Base-by-base conservation (phyloP, 2,113 vertebrate genomes). In the Axis porcinus region DNA sequence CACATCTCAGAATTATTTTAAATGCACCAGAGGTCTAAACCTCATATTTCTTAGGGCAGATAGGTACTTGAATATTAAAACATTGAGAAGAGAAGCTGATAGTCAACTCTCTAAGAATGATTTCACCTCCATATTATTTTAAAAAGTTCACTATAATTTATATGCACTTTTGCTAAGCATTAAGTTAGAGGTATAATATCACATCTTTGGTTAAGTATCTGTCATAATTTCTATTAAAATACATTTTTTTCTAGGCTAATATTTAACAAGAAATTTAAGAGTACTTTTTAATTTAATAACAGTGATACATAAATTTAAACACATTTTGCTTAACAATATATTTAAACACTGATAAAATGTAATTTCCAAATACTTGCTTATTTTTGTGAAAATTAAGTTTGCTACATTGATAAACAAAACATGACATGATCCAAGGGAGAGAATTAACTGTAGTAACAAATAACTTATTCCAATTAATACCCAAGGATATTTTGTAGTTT, bases 101-200 rank as follows among this genome's bases (percentile, higher is more conserved):
- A 78, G 17, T 85, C 74, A 96, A 54, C 43, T 98, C 89, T 82
- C 36, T 91, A 55, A 30, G 12, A 96, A 89, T 86, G 33, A 96
- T 30, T 86, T 94, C 91, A 98, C 92, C 54, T 93, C 82, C 40
- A 85, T 11, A 89, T 97, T 97, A 55, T 97, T 97, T 96, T 97
- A 23, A 21, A 40, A 70, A 70, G 86, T 47, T 76, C 45, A 92
- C n/a, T 91, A 5, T 90, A 97, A 96, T 64, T 90, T 97, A 92
- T 92, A 98, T 96, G 25, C 52, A n/a, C 13, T 96, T 95, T 93
- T 84, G 74, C 6, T 83, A 84, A 67, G 74, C n/a, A 91, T 98
- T 87, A 95, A 78, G 60, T 96, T 97, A 89, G 86, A 97, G 86
- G 70, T 96, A 79, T 15, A 79, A 64, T 52, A 40, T 89, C 33